Evolutionary conservation across 2,113 vertebrate species (phyloP).

Genomic region (Elgaria multicarinata): DNA sequence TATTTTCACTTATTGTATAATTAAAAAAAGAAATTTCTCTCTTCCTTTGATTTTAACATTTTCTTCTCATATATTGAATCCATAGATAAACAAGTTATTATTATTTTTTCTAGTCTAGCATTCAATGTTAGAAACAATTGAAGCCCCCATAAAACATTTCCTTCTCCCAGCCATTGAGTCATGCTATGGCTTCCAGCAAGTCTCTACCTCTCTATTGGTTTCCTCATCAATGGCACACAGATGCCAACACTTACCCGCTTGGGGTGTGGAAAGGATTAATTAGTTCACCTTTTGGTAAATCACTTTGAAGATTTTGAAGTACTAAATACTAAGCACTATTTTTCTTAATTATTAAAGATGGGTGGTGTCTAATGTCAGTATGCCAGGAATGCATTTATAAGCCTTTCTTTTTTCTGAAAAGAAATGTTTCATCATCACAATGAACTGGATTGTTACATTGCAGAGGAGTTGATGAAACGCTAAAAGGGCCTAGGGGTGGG

Average conservation of each 20-base stretch:
- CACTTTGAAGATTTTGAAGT: not conserved
- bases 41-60: too few relatives aligned
- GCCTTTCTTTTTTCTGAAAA: constrained; percentile 7
- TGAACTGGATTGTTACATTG: not conserved
- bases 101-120: too few relatives aligned
- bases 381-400: not conserved
- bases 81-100: too few relatives aligned
- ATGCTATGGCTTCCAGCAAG: not conserved
- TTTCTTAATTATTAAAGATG: constrained; percentile 2
- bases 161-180: not conserved
- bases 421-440: not conserved
- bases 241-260: not conserved
- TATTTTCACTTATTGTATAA: too few relatives aligned
- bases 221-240: not conserved
- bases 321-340: not conserved
- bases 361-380: not conserved
- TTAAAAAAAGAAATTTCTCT: too few relatives aligned
- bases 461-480: not conserved
- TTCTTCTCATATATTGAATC: too few relatives aligned
- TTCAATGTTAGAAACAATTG: not conserved
- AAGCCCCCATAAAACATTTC: not conserved
- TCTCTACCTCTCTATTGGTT: not conserved
- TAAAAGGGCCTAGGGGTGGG: not conserved
- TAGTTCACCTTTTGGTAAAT: constrained; percentile 2
- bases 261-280: not conserved